Conservation (phyloP, 2,113 vertebrate genomes). For the Sterrhoptilus dennistouni region DNA sequence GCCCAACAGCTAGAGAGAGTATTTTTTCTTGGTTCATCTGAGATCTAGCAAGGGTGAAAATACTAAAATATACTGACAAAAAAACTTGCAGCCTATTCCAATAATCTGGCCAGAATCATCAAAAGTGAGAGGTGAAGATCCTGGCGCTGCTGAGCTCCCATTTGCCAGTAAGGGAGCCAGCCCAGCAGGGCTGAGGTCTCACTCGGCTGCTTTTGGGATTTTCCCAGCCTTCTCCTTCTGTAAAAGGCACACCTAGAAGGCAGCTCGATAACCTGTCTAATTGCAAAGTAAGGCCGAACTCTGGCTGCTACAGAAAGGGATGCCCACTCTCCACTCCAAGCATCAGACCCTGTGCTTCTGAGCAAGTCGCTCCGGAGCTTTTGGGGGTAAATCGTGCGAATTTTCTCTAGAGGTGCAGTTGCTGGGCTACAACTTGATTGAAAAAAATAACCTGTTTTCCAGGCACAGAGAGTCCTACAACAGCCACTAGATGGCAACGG, state of each 20-base stretch:
- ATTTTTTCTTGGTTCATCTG: neutral
- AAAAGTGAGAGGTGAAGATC: neutral
- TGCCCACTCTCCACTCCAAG: rapidly evolving
- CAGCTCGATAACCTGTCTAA: no score
- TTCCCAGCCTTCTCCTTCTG: neutral
- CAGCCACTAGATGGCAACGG: constrained; percentile 52
- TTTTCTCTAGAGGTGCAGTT: neutral
- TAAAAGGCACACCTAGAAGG: neutral
- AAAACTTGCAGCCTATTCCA: neutral
- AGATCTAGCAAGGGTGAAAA: neutral
- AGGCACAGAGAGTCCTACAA: neutral
- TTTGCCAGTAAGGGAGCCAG: neutral
- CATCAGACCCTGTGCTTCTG: neutral
- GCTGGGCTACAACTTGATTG: no score
- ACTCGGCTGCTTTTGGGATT: neutral
- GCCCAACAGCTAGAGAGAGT: neutral
- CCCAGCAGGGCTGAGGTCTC: neutral
- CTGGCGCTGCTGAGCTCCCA: neutral
- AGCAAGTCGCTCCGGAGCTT: neutral
- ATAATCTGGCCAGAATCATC: neutral
- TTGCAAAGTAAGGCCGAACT: neutral
- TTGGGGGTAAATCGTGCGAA: neutral
- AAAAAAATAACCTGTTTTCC: neutral
- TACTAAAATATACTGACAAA: neutral
- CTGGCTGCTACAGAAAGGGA: no score